Evolutionary conservation across 2,113 vertebrate genomes (phyloP), one percentile per base, ranked within the genome.

Genomic region (Jacana jacana): DNA sequence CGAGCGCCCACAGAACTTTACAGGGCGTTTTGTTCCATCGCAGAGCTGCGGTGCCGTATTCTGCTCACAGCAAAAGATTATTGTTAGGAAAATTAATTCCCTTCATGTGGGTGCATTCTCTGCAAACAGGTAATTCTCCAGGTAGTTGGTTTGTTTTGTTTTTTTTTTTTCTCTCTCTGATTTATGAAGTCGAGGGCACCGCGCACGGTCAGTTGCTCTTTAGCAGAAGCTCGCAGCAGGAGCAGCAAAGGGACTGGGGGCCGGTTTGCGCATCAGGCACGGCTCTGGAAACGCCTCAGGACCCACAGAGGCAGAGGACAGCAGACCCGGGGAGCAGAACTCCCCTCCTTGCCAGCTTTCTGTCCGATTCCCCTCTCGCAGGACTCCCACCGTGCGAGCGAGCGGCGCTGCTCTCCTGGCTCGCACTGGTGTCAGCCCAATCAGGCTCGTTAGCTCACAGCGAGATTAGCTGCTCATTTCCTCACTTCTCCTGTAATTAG

Each of bases 251-350:
- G n/a, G 60, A 39, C n/a, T 16, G 0, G 2, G 2, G 44, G 54
- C 13, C 2, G 28, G 3, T 30, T 6, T 15, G 78, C 3, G 10
- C 82, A 14, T 39, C 42, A 33, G 55, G 73, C 27, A 10, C 30
- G 1, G 76, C 76, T 8, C 37, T 19, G 69, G 14, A 7, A 40
- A 64, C 0, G 71, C 10, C 0, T 2, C 49, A 18, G 70, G 78
- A 60, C 57, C 20, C 37, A 13, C 1, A 1, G 52, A 11, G 5
- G 0, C 25, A 2, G 27, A 7, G 22, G 25, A 49, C 40, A 37
- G 42, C 33, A 7, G 27, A 17, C 23, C 2, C 2, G 0, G 49
- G 85, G 35, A 58, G 20, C 35, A 12, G 35, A 55, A 37, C 0
- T 83, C 40, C 60, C n/a, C 44, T 9, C 19, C 7, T 0, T 31